Percentiles rank a stretch among this genome's conserved stretches.
Conservation (phyloP, 2,113 vertebrate species). For the Prolemur simus region DNA sequence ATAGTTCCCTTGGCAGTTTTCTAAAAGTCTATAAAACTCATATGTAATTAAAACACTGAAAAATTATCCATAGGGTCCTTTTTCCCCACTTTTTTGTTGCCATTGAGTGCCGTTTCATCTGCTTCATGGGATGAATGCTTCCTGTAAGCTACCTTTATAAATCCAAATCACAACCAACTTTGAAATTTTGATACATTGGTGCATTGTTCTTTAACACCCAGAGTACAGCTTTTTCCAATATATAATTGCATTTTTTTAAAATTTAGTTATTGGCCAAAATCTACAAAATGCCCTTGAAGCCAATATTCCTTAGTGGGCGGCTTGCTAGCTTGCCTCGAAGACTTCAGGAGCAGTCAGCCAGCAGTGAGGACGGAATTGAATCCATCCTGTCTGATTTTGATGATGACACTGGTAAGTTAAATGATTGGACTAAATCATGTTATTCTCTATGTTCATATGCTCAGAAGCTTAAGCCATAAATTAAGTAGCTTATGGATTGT, state of each 20-base stretch:
- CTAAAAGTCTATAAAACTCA: background rate
- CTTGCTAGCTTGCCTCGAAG: constrained; percentile 91
- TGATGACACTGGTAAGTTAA: constrained; percentile 91
- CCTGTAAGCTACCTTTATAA: background rate
- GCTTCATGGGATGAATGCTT: background rate
- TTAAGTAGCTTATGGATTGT: background rate
- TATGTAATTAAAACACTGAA: background rate
- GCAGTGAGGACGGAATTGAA: constrained; percentile 95
- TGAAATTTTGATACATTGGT: background rate
- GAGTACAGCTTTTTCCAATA: background rate
- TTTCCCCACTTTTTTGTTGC: background rate
- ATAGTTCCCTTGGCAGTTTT: background rate
- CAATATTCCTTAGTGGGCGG: constrained; percentile 93
- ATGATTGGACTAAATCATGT: background rate
- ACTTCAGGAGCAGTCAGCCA: constrained; percentile 89
- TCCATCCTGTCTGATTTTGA: constrained; percentile 95
- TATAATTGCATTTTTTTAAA: constrained; percentile 3
- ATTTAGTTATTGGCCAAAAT: constrained; percentile 95
- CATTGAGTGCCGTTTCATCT: background rate
- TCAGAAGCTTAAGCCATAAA: background rate
- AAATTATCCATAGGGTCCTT: background rate
- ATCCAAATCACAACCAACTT: background rate
- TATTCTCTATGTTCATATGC: background rate
- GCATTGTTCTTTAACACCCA: background rate
- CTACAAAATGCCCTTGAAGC: constrained; percentile 98